Evolutionary conservation across 2,888 invertebrate species (phyloP), one percentile per base, ranked within the genome.

Genomic region (Crepidodera aurea): DNA sequence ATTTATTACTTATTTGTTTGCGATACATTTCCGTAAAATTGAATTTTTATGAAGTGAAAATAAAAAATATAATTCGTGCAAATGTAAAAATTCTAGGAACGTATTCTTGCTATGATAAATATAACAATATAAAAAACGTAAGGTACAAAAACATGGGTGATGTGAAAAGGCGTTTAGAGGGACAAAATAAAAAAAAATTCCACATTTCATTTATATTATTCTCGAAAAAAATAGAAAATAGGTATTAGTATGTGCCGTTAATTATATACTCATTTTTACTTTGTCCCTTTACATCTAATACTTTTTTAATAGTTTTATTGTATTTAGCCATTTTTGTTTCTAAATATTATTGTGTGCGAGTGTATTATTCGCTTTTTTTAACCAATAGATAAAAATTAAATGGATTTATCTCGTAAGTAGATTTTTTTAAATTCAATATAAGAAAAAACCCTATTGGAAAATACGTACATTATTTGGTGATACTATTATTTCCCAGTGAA

Each of bases 81-180:
- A 40, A 40, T 44, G 12, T 51, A 40, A 40, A 25, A 51, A 42
- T 34, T 40, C 25, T 62, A 56, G 55, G 42, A 56, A 56, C 29
- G 37, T 19, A 50, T 46, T 57, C 27, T 56, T 62, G 55, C 56
- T 56, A 51, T 27, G 55, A 57, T 48, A 60, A 54, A 60, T 40
- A 37, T 50, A 51, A 61, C 51, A 56, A 62, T 51, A 51, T 51
- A 50, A 56, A 60, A 51, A 51, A 40, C 29, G n/a, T 39, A 42
- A 51, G 50, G 51, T 59, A 62, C 54, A 40, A 56, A 50, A 50
- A 37, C n/a, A 40, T 25, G 15, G 46, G 48, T 48, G 55, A 46
- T 40, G 60, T 40, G 7, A 27, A n/a, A 29, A 54, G n/a, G 18
- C 4, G 15, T 19, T 19, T 46, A 12, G 12, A 46, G n/a, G 46